Percentiles rank a stretch among this genome's conserved stretches.
Conservation (phyloP, 2,888 invertebrate species). For the Meghimatium bilineatum region DNA sequence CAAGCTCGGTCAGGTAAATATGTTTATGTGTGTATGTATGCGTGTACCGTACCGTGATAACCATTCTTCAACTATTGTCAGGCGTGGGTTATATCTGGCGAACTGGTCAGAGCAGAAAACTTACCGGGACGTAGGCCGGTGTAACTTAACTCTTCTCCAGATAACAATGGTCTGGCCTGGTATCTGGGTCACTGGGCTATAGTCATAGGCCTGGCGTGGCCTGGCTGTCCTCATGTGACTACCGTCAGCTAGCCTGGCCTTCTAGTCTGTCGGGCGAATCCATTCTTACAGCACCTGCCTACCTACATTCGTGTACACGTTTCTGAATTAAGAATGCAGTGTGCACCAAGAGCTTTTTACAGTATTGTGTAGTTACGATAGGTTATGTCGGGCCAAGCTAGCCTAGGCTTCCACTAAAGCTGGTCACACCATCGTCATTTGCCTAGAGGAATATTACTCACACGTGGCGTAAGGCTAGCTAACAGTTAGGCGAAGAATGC, state of each 20-base stretch:
- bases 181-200: constrained; percentile 39
- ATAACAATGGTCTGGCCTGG: constrained; percentile 27
- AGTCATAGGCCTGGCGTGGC: constrained; percentile 16
- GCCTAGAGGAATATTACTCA: background rate
- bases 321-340: constrained; percentile 13
- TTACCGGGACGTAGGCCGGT: background rate
- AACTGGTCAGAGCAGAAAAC: constrained; percentile 1
- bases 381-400: constrained; percentile 5
- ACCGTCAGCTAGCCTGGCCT: constrained; percentile 20
- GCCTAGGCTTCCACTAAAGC: background rate
- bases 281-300: constrained; percentile 22
- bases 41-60: background rate
- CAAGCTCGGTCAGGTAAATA: too few species aligned
- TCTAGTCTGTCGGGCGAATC: constrained; percentile 5
- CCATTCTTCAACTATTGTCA: background rate
- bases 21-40: too few species aligned
- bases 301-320: constrained; percentile 21
- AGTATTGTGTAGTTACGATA: constrained; percentile 6
- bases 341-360: background rate
- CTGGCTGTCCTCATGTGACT: constrained; percentile 29
- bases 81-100: background rate
- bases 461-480: background rate
- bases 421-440: constrained; percentile 1
- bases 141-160: background rate
- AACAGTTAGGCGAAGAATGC: too few species aligned